phyloP scores from a whole-genome alignment of 2,797 vertebrate species.

The Vireo griseus region DNA sequence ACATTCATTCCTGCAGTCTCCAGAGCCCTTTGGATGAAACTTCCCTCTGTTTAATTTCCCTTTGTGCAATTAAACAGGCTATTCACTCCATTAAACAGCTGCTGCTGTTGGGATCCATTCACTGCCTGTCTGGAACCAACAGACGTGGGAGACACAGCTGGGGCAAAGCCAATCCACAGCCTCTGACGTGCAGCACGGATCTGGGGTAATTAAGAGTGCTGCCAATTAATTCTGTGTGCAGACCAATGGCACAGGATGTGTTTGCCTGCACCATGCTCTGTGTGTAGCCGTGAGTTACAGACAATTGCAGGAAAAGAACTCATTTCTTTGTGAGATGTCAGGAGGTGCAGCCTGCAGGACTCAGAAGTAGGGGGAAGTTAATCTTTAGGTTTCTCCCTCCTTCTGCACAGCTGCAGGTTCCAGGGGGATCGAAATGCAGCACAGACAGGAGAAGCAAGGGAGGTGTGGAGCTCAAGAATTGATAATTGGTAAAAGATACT shows the following conservation, averaged over 20 bases:
- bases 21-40: background rate
- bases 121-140: background rate
- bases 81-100: background rate
- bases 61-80: background rate
- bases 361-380: background rate
- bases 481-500: background rate
- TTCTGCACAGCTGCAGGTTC: background rate
- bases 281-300: background rate
- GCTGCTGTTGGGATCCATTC: background rate
- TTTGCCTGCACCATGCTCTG: background rate
- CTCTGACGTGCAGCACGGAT: background rate
- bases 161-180: background rate
- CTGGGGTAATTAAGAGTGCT: background rate
- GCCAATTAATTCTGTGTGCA: background rate
- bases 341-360: background rate
- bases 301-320: background rate
- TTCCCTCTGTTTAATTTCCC: background rate
- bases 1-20: background rate
- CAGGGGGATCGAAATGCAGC: background rate
- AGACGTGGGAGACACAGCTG: fast-evolving
- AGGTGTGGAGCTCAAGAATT: background rate
- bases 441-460: background rate
- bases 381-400: background rate
- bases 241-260: background rate
- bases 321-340: background rate